Evolutionary conservation across 2,113 vertebrate genomes (phyloP).

Genomic region (Puffinus mauretanicus): DNA sequence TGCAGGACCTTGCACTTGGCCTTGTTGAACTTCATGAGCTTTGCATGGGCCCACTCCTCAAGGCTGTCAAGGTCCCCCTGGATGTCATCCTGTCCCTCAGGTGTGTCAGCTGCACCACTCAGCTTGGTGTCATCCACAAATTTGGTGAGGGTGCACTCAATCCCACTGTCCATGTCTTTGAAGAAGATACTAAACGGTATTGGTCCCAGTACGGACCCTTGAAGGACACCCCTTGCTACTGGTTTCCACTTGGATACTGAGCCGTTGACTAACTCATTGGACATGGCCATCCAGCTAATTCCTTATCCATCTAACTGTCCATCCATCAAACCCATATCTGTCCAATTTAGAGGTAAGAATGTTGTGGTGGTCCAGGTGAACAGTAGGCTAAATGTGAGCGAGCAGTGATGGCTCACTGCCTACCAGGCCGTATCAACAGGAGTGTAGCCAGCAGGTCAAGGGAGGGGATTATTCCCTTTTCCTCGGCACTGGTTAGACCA

Average conservation of each 20-base stretch:
- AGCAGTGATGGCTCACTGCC: background rate
- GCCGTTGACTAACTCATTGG: background rate
- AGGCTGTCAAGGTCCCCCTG: background rate
- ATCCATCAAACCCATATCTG: accelerated
- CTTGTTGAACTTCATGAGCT: background rate
- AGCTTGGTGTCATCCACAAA: background rate
- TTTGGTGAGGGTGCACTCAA: accelerated
- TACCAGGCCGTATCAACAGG: background rate
- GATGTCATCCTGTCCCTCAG: background rate
- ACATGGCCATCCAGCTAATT: background rate
- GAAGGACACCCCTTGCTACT: background rate
- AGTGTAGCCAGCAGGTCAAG: background rate
- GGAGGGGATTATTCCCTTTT: background rate
- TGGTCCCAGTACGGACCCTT: background rate
- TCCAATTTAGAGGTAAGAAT: background rate
- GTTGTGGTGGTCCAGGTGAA: background rate
- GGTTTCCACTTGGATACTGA: background rate
- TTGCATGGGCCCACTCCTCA: accelerated
- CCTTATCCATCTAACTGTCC: background rate
- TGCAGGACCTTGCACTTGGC: background rate
- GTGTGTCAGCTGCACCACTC: accelerated
- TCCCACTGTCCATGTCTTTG: background rate
- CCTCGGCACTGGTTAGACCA: background rate
- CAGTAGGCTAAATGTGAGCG: background rate
- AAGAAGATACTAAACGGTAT: background rate